Base-by-base conservation (phyloP, 2,113 vertebrate genomes). In the Sinocyclocheilus grahami region DNA sequence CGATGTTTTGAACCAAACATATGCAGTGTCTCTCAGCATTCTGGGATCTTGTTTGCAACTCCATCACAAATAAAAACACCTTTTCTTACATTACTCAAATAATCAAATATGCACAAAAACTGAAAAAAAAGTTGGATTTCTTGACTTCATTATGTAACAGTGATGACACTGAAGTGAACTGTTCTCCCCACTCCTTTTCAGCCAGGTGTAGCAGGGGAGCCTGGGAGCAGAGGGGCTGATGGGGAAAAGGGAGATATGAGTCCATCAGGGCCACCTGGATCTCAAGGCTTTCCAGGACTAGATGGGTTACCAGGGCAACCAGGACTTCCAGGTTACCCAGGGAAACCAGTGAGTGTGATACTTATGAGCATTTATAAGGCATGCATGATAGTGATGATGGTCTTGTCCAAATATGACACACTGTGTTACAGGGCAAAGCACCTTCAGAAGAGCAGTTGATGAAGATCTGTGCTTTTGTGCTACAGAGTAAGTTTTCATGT, bases 361-460 rank as follows among this genome's bases (percentile, higher is more conserved):
- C 20, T 33, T 30, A 22, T 71, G 1, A 60, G 16, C 11, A 24
- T 22, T 53, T 80, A 8, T 72, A 4, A 37, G 14, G 8, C 0
- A 67, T 1, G 30, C 24, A 79, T 24, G 27, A 51, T 10, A 18
- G 6, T 4, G 53, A 55, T 76, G n/a, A 27, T 58, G 12, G 2
- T 24, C 27, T 75, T 33, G 1, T 65, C 48, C 37, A 72, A 74
- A 72, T 53, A 22, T 85, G 48, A 62, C n/a, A 10, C 33, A 75
- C 30, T 67, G 51, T 89, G 69, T 90, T 85, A 53, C 80, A 92
- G 91, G 91, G 91, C 22, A 91, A 91, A 53, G 18, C 88, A 3
- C 89, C 89, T 27, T 87, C 91, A 14, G 91, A 92, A 48, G 90
- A 92, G 5, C 88, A 91, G 4, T 22, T 92, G 3, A 85, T 92